phyloP scores from a whole-genome alignment of 2,888 invertebrate genomes.

The Brachynemurus nebulosus region DNA sequence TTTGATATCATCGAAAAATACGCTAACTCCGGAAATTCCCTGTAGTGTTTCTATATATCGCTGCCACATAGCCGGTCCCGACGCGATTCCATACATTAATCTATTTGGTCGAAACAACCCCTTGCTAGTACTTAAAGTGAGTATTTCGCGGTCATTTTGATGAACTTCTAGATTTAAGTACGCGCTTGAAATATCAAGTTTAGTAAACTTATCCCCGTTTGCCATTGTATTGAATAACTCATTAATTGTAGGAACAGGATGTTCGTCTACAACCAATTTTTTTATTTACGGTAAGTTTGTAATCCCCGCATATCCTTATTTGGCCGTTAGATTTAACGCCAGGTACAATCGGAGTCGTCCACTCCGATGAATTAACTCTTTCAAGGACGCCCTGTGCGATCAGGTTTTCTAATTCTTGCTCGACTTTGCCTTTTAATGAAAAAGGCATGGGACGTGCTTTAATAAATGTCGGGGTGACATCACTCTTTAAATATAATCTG shows the following conservation, averaged over 20 bases:
- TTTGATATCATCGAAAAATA: constrained; percentile 21
- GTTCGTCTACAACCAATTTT: constrained; percentile 8
- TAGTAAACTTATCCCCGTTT: constrained; percentile 19
- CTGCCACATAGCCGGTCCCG: constrained; percentile 24
- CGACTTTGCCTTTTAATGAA: constrained; percentile 7
- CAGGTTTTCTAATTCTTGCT: constrained; percentile 15
- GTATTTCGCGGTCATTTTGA: constrained; percentile 1
- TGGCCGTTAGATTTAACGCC: constrained; percentile 19
- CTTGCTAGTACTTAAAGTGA: constrained; percentile 12
- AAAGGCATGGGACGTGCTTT: constrained; percentile 20
- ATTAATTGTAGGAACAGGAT: constrained; percentile 10
- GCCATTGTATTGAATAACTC: constrained; percentile 17
- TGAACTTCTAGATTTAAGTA: constrained; percentile 10
- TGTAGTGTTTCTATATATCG: constrained; percentile 20
- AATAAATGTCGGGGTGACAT: constrained; percentile 17
- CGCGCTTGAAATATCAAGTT: constrained; percentile 16
- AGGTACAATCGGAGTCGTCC: constrained; percentile 25
- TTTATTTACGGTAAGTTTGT: constrained; percentile 16
- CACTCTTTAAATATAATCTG: neutral
- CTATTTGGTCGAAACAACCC: constrained; percentile 9
- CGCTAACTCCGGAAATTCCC: constrained; percentile 19
- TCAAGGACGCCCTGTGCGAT: constrained; percentile 15
- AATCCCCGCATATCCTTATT: constrained; percentile 25
- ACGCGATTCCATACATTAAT: constrained; percentile 21
- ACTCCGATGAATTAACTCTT: constrained; percentile 20